Conservation (phyloP, 2,113 vertebrate species). For the Butorides virescens region DNA sequence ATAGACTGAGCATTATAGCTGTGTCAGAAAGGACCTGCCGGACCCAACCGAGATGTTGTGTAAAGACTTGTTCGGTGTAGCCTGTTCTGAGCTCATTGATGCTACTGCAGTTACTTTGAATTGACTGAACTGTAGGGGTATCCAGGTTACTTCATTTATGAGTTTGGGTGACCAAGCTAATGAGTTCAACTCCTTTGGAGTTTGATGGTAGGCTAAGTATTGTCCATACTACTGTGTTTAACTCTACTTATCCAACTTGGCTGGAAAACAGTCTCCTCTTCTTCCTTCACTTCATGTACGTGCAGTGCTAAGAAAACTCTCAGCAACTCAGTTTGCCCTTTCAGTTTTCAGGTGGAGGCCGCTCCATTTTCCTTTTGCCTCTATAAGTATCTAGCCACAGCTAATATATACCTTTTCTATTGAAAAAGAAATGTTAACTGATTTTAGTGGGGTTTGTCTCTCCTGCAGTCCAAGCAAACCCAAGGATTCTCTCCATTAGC, state of each 20-base stretch:
- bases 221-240: not conserved
- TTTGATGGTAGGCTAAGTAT: not conserved
- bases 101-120: not conserved
- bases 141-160: not conserved
- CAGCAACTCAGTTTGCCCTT: not conserved
- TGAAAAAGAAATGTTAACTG: not conserved
- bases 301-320: not conserved
- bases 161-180: not conserved
- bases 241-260: not conserved
- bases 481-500: not conserved
- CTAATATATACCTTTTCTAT: not conserved
- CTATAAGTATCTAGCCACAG: not conserved
- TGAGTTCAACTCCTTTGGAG: not conserved
- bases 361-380: not conserved
- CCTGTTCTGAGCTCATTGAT: not conserved
- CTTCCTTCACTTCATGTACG: not conserved
- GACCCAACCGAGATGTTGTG: not conserved
- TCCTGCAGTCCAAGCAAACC: not conserved
- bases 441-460: not conserved
- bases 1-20: not conserved
- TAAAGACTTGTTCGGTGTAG: not conserved
- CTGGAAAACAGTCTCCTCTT: not conserved
- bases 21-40: not conserved
- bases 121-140: not conserved
- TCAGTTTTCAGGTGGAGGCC: not conserved